These are phyloP conservation scores for Metaphire vulgaris DNA, from an alignment of 1,140 invertebrate genomes.

Conservation along the genomic window DNA sequence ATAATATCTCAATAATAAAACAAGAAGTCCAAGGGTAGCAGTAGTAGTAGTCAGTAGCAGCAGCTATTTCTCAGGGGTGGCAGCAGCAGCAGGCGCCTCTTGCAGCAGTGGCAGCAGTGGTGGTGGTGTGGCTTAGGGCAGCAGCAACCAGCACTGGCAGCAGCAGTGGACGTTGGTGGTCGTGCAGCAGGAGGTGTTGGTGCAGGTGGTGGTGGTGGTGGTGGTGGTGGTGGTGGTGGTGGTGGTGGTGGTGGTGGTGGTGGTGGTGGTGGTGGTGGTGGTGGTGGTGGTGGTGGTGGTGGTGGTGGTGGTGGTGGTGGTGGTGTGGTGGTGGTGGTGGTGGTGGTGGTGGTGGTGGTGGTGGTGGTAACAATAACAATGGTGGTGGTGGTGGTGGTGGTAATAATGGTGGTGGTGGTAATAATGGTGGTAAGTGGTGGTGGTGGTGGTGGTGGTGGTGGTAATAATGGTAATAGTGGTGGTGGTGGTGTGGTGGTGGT, in stretches of 20 bases:
- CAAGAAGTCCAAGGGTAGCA: too few species aligned
- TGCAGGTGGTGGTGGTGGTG: not conserved
- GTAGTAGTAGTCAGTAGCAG: too few species aligned
- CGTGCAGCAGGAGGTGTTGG: too few species aligned
- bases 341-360: not conserved
- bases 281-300: not conserved
- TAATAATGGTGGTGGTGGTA: not conserved
- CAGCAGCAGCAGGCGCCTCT: too few species aligned
- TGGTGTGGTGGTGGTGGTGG: not conserved
- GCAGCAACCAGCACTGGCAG: too few species aligned
- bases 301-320: not conserved
- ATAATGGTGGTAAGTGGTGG: not conserved
- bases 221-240: not conserved
- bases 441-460: not conserved
- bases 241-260: not conserved
- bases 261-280: not conserved
- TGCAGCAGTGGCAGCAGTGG: too few species aligned
- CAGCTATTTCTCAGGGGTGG: too few species aligned
- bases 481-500: not conserved
- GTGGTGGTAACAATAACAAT: not conserved
- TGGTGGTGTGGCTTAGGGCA: too few species aligned
- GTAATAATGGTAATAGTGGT: not conserved
- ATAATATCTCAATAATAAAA: too few species aligned
- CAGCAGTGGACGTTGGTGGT: too few species aligned
- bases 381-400: not conserved